Conservation (phyloP, 2,888 invertebrate genomes). For the Heteropelma amictum region DNA sequence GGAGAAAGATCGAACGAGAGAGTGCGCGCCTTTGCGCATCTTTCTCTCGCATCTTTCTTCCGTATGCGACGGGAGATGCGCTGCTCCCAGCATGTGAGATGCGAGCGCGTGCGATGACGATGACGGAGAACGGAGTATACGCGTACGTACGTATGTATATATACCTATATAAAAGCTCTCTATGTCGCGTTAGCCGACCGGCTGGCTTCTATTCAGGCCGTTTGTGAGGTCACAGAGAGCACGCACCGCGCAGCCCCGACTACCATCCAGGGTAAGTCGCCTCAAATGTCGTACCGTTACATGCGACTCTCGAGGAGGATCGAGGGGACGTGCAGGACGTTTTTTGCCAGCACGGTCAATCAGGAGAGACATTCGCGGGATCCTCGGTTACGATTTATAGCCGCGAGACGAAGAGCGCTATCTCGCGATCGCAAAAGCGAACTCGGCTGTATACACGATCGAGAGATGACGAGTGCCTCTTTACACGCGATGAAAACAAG, state of each 20-base stretch:
- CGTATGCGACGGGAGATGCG: background rate
- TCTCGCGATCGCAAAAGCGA: background rate
- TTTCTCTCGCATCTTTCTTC: background rate
- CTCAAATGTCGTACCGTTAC: constrained; percentile 73
- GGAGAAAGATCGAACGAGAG: background rate
- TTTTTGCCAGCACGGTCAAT: constrained; percentile 54
- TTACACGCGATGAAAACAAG: constrained; percentile 61
- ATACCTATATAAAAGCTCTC: too few species aligned
- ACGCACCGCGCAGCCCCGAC: constrained; percentile 34
- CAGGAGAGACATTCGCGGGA: constrained; percentile 45
- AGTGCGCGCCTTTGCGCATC: background rate
- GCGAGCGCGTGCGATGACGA: background rate
- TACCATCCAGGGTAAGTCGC: constrained; percentile 53
- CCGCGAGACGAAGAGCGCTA: constrained; percentile 13
- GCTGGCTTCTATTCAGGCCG: constrained; percentile 54
- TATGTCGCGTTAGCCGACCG: constrained; percentile 53
- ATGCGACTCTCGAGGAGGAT: constrained; percentile 37
- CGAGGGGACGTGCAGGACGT: constrained; percentile 17
- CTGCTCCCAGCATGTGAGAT: background rate
- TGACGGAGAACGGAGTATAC: background rate
- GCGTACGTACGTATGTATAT: background rate
- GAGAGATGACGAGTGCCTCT: constrained; percentile 1
- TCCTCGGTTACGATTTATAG: constrained; percentile 49
- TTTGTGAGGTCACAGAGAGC: constrained; percentile 14
- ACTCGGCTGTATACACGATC: too few species aligned